Base-by-base conservation (phyloP, 2,888 invertebrate genomes). In the Megalurothrips usitatus region DNA sequence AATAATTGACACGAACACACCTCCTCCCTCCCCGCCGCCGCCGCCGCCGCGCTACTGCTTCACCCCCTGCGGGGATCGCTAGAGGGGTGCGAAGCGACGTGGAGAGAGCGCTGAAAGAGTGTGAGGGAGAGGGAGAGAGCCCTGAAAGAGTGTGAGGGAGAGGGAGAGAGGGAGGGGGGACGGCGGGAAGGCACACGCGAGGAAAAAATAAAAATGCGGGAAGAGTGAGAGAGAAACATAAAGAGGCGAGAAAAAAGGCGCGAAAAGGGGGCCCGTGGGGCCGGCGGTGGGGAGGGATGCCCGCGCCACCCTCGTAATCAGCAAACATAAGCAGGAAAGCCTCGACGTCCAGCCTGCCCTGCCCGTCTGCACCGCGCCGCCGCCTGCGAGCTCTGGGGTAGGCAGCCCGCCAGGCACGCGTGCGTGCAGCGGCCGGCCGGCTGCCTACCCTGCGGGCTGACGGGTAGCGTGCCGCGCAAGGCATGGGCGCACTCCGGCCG, bases 1-100 rank as follows among this genome's bases (percentile, higher is more conserved):
- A 75, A 75, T 75, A 75, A 75, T 75, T 75, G 68, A 75, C 68
- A 75, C 68, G 68, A 75, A 75, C 68, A 75, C 68, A 75, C 68
- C 68, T 26, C 68, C 26, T 26, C 68, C 6, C n/a, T n/a, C 23
- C n/a, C 26, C 58, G 58, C 58, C 14, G 19, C 58, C 14, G 34
- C 34, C 6, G 34, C 34, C 6, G 34, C 34, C 6, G 34, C 34
- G 34, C 34, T 43, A 43, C 34, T 43, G 34, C 34, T 43, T 43
- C 34, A 43, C 6, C 2, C 34, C 34, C 34, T n/a, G n/a, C n/a
- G 52, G 52, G 17, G 52, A 52, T 17, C 14, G 52, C 52, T 12
- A 52, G 52, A 52, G 8, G 52, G 8, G 52, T 14, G 52, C 14
- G 52, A 17, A 17, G 8, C 12, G 52, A 52, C 19, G 0, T 58